Conservation (phyloP, 2,888 invertebrate species). For the Polymixis flavicincta region DNA sequence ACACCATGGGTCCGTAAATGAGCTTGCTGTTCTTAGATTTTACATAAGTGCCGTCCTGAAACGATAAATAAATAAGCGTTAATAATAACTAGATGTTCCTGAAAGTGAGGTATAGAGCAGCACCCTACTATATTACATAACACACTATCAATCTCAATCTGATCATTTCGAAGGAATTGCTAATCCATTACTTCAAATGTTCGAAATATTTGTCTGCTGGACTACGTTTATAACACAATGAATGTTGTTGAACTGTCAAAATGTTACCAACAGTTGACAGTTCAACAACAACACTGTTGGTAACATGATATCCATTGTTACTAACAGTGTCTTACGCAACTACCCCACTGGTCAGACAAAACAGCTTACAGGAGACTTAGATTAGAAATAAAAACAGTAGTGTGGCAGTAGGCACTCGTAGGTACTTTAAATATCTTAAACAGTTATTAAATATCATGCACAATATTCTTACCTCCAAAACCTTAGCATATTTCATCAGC, state of each 20-base stretch:
- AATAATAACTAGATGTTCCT: not conserved
- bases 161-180: no score
- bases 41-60: constrained; percentile 95
- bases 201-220: no score
- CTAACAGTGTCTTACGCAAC: no score
- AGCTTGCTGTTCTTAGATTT: constrained; percentile 95
- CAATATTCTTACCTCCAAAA: constrained; percentile 88
- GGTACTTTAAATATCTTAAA: not conserved
- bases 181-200: no score
- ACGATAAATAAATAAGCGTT: constrained; percentile 16
- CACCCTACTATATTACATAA: no score
- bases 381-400: not conserved
- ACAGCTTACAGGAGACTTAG: not conserved
- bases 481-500: constrained; percentile 98
- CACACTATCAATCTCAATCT: no score
- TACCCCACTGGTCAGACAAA: not conserved
- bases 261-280: no score
- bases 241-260: no score
- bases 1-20: constrained; percentile 97
- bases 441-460: not conserved
- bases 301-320: no score
- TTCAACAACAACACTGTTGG: no score
- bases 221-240: no score
- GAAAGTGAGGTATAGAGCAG: not conserved
- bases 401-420: not conserved